phyloP scores from a whole-genome alignment of 2,797 vertebrate species.

The Lagorchestes hirsutus region DNA sequence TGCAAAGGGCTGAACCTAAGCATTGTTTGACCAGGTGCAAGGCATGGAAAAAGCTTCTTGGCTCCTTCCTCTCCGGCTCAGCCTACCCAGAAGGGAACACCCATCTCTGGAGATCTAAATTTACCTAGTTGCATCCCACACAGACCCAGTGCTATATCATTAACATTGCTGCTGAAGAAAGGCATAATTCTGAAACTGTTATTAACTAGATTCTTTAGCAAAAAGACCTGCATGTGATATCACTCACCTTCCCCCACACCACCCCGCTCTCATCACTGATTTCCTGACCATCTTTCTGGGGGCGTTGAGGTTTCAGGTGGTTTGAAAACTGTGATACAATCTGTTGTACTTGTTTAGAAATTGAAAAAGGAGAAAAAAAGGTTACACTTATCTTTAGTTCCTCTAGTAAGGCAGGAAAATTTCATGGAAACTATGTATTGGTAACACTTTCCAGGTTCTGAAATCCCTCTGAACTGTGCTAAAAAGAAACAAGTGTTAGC shows the following conservation, averaged over 20 bases:
- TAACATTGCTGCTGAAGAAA: background rate
- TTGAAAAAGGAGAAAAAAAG: conserved; percentile 12
- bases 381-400: background rate
- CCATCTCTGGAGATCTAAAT: background rate
- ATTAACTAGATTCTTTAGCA: conserved; percentile 6
- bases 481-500: background rate
- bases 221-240: fast-evolving
- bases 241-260: background rate
- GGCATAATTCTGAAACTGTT: background rate
- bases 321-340: conserved; percentile 27
- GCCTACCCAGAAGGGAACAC: background rate
- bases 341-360: background rate
- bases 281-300: background rate
- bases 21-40: background rate
- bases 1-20: conserved; percentile 18
- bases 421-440: background rate
- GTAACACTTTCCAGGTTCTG: background rate
- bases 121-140: background rate
- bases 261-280: background rate
- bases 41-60: conserved; percentile 6
- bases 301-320: background rate
- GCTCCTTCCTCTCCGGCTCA: background rate
- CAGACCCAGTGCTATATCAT: background rate
- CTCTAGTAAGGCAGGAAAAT: background rate
- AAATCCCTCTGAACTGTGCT: background rate